Evolutionary conservation across 2,797 vertebrate species (phyloP), one percentile per base, ranked within the genome.

Genomic region (Pyrocephalus nanus): DNA sequence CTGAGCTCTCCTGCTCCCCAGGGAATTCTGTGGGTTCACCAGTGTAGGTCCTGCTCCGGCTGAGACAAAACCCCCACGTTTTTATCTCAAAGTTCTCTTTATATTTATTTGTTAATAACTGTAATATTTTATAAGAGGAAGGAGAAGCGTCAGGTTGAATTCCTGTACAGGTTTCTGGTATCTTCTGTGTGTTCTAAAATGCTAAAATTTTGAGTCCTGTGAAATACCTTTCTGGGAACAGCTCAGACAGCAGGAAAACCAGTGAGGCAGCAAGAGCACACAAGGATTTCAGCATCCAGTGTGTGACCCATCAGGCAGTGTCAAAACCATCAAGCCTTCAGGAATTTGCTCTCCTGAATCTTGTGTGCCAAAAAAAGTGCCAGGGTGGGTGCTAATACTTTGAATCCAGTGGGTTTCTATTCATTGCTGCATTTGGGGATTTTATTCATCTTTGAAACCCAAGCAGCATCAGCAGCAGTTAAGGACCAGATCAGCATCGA

Each of bases 1-100:
- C 92, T 55, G 78, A 89, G 91, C 81, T 83, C 57, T 51, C 43
- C 86, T 36, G 77, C 74, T 83, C 91, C 40, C 72, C 70, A 1
- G 54, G 21, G 92, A 64, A 13, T 29, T 42, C 50, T 20, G 27
- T 29, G 85, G 64, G 45, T 58, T 93, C 76, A 6, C 3, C 23
- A 51, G 58, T 26, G 11, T 5, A 34, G 73, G 40, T 93, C 85
- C 89, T 55, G 66, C 66, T 38, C 4, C 17, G 21, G 38, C 66
- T 19, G 51, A 61, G 77, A 32, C 43, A 51, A 57, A 70, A 42
- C 0, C 17, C 8, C 72, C 6, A 0, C 1, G 1, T 0, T 47
- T 89, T 55, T 18, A 40, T 47, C 38, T 45, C 27, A 2, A 32
- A 71, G 13, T 47, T 71, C 64, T 67, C n/a, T 19, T 42, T 15